Evolutionary conservation across 2,888 invertebrate species (phyloP), one percentile per base, ranked within the genome.

Genomic region (Pseudoips prasinana): DNA sequence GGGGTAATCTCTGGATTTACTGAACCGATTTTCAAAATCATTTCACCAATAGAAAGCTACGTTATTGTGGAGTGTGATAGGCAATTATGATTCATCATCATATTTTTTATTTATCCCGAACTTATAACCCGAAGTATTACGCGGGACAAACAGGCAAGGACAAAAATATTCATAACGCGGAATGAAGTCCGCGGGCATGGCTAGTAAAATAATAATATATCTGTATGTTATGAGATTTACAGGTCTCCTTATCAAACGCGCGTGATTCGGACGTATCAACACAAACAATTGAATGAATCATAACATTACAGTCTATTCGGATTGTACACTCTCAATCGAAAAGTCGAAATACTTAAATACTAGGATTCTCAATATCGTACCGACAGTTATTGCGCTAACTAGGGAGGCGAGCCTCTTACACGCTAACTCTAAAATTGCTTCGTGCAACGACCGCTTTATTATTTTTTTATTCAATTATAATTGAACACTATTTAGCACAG

Each of bases 251-350:
- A 14, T 36, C 25, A 25, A 34, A 18, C 10, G 25, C 34, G 25
- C 38, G 23, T 46, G 36, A 53, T 50, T 33, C 41, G 25, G 31
- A 26, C 55, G 54, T 56, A 46, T 49, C 62, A 58, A 61, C 54
- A 55, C 58, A 62, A 63, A 55, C 52, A 66, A 61, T 62, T 53
- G 46, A 73, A 73, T 70, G 64, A 72, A 69, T 72, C 46, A 56
- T 64, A 75, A 77, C 68, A 64, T 78, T 83, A 86, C 82, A 85
- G 83, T 85, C 86, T 86, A 85, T 82, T 73, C 70, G 73, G 81
- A 80, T 83, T 85, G 85, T 87, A 85, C 82, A 87, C 69, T 74
- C 68, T 75, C 69, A 79, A 75, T 79, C 75, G 68, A 79, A 82
- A 82, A 78, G 72, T 83, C 78, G 61, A 81, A 79, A 73, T 78